These are phyloP conservation scores for Chelon labrosus DNA, from an alignment of 2,797 vertebrate species.

Conservation along the genomic window DNA sequence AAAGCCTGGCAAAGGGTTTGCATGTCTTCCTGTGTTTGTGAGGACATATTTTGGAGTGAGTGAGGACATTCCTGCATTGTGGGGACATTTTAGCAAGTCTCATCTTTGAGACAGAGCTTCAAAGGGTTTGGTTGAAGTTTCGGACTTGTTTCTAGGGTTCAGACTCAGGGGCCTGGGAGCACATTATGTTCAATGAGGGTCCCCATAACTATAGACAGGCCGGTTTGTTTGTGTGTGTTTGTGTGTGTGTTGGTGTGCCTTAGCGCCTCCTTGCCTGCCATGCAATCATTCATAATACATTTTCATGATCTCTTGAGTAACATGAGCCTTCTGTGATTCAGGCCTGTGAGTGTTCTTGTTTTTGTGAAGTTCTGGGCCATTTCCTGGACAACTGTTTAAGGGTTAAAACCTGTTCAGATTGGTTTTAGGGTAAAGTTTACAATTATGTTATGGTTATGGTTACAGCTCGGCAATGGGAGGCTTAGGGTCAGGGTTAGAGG, in stretches of 20 bases:
- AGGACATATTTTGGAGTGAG: background rate
- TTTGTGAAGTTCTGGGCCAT: background rate
- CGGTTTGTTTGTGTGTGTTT: constrained; percentile 24
- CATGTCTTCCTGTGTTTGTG: background rate
- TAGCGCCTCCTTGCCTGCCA: background rate
- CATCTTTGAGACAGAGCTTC: background rate
- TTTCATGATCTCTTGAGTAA: constrained; percentile 37
- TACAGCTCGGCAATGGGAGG: too few relatives aligned
- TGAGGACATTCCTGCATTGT: background rate
- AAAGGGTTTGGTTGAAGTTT: background rate
- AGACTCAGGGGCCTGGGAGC: background rate
- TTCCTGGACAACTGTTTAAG: too few relatives aligned
- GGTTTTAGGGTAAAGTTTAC: too few relatives aligned
- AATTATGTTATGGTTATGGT: too few relatives aligned
- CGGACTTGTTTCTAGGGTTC: background rate
- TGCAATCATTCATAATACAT: constrained; percentile 32
- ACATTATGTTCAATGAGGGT: background rate
- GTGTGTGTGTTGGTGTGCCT: constrained; percentile 15
- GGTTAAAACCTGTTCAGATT: too few relatives aligned
- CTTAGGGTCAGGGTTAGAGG: too few relatives aligned
- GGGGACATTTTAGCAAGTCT: background rate
- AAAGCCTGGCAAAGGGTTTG: constrained; percentile 2
- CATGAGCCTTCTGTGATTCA: constrained; percentile 18
- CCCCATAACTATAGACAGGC: background rate
- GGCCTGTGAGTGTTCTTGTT: background rate